A percentile compares a stretch with the other conserved stretches of the same genome.
Evolutionary conservation across 64 coral and sea anemone genomes (phyloP).

Genomic region (Catalaphyllia jardinei): DNA sequence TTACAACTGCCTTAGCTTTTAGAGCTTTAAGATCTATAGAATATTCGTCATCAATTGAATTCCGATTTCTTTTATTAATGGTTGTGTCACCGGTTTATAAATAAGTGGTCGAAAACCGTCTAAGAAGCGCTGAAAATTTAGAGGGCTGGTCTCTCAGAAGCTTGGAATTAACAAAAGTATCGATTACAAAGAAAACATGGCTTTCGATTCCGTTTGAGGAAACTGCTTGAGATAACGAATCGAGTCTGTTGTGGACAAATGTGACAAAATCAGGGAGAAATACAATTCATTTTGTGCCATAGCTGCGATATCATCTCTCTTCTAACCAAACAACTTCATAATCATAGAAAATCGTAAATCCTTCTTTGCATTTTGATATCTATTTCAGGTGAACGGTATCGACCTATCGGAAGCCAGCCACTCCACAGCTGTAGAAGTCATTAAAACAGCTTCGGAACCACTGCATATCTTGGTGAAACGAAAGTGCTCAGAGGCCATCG

Average conservation of each 20-base stretch:
- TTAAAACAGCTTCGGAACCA: conserved; percentile 87
- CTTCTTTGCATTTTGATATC: neutral
- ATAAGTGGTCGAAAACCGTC: neutral
- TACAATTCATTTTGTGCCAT: too few relatives aligned
- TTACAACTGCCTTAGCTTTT: neutral
- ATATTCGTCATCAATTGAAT: too few relatives aligned
- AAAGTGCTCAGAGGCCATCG: conserved; percentile 65
- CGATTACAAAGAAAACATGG: neutral
- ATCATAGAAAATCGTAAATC: conserved; percentile 15
- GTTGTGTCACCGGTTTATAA: too few relatives aligned
- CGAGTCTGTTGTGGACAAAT: too few relatives aligned
- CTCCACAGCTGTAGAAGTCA: conserved; percentile 83
- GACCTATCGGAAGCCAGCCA: conserved; percentile 87
- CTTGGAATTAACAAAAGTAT: neutral
- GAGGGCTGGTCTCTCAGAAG: too few relatives aligned
- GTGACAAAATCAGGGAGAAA: too few relatives aligned
- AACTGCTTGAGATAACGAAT: too few relatives aligned
- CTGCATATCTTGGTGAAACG: conserved; percentile 79
- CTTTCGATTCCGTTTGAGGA: too few relatives aligned
- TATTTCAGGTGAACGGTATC: conserved; percentile 79
- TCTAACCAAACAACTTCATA: too few relatives aligned
- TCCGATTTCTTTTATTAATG: too few relatives aligned
- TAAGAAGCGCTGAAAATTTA: neutral
- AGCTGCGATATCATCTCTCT: too few relatives aligned
- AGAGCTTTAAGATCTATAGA: neutral